A percentile compares a stretch with the other conserved stretches of the same genome.
These are phyloP conservation scores for Eulemur rufifrons DNA, from an alignment of 2,113 vertebrate species.

Conservation along the genomic window DNA sequence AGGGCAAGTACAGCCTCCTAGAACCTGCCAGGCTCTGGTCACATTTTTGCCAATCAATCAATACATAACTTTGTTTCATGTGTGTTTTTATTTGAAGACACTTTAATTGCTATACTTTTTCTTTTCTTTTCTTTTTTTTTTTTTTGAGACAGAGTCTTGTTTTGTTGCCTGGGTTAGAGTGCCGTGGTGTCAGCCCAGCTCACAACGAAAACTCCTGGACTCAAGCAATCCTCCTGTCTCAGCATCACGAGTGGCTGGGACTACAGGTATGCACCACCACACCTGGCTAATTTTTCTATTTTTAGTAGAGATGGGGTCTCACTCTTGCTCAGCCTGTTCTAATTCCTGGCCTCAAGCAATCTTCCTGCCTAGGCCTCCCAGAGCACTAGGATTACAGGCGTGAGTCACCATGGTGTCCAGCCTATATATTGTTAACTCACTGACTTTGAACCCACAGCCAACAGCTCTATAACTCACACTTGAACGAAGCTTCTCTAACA, in stretches of 20 bases:
- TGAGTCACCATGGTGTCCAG: background rate
- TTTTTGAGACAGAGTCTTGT: background rate
- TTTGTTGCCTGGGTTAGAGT: background rate
- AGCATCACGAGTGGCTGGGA: background rate
- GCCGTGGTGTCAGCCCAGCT: accelerated
- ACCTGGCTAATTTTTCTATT: background rate
- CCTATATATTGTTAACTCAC: background rate
- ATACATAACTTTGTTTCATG: background rate
- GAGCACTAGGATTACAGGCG: background rate
- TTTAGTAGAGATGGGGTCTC: background rate
- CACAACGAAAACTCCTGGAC: background rate
- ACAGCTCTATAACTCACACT: background rate
- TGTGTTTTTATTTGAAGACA: background rate
- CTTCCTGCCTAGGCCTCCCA: background rate
- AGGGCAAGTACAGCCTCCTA: no score
- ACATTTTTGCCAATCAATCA: background rate
- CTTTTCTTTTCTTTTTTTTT: background rate
- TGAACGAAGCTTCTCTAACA: background rate
- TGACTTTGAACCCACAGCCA: background rate
- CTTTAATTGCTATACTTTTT: background rate
- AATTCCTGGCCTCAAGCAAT: background rate
- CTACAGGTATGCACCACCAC: background rate
- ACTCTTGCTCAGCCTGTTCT: background rate
- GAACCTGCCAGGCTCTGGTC: background rate
- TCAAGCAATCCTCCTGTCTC: background rate